A percentile compares a stretch with the other conserved stretches of the same genome.
These are phyloP conservation scores for Pseudoatta argentina DNA, from an alignment of 1,140 invertebrate species.

Conservation along the genomic window DNA sequence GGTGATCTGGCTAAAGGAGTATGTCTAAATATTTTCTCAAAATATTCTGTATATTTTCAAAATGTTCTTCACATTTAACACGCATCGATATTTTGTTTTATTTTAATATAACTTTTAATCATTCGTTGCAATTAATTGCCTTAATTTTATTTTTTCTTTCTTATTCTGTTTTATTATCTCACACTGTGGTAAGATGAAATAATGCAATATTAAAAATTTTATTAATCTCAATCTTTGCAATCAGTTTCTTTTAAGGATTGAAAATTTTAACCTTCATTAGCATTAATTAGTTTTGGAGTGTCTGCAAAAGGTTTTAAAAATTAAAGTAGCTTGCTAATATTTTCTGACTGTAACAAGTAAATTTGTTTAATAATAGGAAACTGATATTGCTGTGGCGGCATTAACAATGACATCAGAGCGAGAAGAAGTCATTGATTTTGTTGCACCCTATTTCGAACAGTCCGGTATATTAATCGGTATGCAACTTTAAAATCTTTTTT, in stretches of 20 bases:
- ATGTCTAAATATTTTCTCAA: slow-evolving; percentile 68
- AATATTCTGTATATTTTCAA: neutral
- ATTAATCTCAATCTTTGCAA: no score
- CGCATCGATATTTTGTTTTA: neutral
- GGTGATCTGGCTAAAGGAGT: slow-evolving; percentile 95
- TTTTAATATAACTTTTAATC: neutral
- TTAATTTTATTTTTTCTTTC: neutral
- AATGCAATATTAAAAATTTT: no score
- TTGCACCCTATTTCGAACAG: slow-evolving; percentile 96
- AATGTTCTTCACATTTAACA: neutral
- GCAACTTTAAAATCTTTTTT: slow-evolving; percentile 3
- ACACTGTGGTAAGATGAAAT: neutral
- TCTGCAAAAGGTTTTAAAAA: neutral
- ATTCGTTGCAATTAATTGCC: neutral
- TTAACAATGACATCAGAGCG: slow-evolving; percentile 97
- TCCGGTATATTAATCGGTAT: slow-evolving; percentile 94
- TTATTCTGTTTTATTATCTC: slow-evolving; percentile 1
- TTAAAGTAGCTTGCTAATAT: neutral
- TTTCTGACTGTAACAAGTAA: neutral
- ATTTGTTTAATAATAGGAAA: slow-evolving; percentile 87
- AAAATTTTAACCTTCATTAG: neutral
- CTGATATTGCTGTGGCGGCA: slow-evolving; percentile 94
- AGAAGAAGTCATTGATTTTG: slow-evolving; percentile 97
- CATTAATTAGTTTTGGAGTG: neutral
- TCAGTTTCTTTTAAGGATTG: no score